A percentile compares a stretch with the other conserved stretches of the same genome.
phyloP scores from a whole-genome alignment of 2,888 invertebrate species.

The Coenonympha arcania region DNA sequence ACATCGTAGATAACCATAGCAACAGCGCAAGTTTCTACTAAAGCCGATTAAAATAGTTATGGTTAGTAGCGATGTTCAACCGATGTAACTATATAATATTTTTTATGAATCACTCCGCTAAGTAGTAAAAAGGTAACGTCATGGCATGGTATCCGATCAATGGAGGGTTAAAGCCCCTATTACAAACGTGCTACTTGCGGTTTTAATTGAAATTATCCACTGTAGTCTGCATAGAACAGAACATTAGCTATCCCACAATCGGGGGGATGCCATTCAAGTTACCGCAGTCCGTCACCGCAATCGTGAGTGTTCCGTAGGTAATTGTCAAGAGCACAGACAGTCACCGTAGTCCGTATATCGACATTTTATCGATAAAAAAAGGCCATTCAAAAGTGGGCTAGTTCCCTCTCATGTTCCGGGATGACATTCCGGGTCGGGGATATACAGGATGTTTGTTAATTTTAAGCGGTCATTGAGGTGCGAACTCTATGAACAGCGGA shows the following conservation, averaged over 20 bases:
- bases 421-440: background rate
- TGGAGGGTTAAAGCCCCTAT: background rate
- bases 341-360: background rate
- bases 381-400: constrained; percentile 1
- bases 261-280: constrained; percentile 10
- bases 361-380: background rate
- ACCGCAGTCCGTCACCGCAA: constrained; percentile 3
- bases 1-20: too few species aligned
- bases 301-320: background rate
- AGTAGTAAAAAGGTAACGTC: too few species aligned
- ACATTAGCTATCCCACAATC: constrained; percentile 13
- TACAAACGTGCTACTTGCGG: background rate
- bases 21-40: too few species aligned
- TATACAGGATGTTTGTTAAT: too few species aligned
- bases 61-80: too few species aligned
- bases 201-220: constrained; percentile 10
- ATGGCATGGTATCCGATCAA: background rate
- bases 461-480: too few species aligned
- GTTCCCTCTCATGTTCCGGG: constrained; percentile 3
- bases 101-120: too few species aligned
- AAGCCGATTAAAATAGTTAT: too few species aligned
- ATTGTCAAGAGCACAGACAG: constrained; percentile 6
- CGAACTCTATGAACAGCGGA: too few species aligned
- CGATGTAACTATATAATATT: too few species aligned
- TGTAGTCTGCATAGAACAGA: constrained; percentile 1